phyloP scores from a whole-genome alignment of 2,888 invertebrate species.

The Rhogogaster chlorosoma region DNA sequence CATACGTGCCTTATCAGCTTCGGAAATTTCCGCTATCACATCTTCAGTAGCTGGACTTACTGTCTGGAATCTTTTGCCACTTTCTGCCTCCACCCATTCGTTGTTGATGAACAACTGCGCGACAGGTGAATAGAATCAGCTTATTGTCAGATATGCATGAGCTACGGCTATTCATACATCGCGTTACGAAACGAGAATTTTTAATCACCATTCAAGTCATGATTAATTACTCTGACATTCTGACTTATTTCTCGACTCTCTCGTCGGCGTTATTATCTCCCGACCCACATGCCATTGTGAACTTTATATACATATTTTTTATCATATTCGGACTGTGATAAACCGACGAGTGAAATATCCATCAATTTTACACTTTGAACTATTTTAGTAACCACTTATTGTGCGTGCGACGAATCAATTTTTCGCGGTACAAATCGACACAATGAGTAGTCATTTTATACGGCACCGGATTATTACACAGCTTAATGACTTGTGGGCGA shows the following conservation, averaged over 20 bases:
- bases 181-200: not conserved
- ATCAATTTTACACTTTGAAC: not conserved
- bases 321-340: not conserved
- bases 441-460: not conserved
- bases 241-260: not conserved
- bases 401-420: not conserved
- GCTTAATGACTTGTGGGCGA: too few species aligned
- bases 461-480: too few species aligned
- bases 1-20: conserved; percentile 88
- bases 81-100: conserved; percentile 89
- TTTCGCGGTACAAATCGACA: not conserved
- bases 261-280: not conserved
- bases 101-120: conserved; percentile 91
- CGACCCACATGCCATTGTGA: not conserved
- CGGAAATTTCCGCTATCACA: conserved; percentile 88
- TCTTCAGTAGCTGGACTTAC: conserved; percentile 90
- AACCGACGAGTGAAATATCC: not conserved
- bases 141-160: not conserved
- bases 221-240: too few species aligned
- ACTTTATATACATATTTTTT: not conserved
- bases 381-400: not conserved
- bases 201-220: not conserved
- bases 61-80: conserved; percentile 92
- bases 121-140: conserved; percentile 54
- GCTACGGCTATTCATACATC: not conserved